These are phyloP conservation scores for Cairina moschata DNA, from an alignment of 2,113 vertebrate species.

Conservation along the genomic window DNA sequence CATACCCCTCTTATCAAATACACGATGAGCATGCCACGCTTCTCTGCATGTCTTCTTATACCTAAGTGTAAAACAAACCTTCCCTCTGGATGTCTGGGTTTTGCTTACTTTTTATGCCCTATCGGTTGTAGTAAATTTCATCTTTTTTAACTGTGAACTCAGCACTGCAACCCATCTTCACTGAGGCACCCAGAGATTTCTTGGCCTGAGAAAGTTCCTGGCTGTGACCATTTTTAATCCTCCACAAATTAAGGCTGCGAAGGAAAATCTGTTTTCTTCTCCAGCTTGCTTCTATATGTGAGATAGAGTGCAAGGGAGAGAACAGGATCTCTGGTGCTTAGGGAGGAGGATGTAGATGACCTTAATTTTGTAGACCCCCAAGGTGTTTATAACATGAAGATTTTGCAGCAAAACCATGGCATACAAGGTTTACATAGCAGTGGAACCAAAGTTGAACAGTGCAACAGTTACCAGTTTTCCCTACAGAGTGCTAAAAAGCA, in stretches of 20 bases:
- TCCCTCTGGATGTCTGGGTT: neutral
- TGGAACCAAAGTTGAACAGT: neutral
- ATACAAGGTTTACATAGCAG: neutral
- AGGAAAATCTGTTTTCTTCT: neutral
- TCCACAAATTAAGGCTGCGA: neutral
- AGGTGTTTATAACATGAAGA: neutral
- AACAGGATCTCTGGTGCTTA: neutral
- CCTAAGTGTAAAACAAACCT: neutral
- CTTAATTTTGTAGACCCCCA: slow-evolving; percentile 27
- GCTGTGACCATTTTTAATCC: neutral
- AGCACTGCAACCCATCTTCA: neutral
- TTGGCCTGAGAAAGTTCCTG: neutral
- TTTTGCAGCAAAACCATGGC: neutral
- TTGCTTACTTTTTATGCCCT: neutral
- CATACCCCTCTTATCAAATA: neutral
- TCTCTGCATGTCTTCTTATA: neutral
- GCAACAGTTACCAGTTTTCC: neutral
- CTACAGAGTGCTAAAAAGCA: neutral
- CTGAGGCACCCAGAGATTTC: neutral
- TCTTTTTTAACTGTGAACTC: neutral
- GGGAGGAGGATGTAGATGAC: neutral
- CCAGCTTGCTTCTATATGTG: neutral
- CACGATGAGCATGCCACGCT: neutral
- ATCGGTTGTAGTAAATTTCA: neutral
- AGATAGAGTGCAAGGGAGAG: neutral